Base-by-base conservation (phyloP, 2,888 invertebrate genomes). In the Nomada ferruginata region DNA sequence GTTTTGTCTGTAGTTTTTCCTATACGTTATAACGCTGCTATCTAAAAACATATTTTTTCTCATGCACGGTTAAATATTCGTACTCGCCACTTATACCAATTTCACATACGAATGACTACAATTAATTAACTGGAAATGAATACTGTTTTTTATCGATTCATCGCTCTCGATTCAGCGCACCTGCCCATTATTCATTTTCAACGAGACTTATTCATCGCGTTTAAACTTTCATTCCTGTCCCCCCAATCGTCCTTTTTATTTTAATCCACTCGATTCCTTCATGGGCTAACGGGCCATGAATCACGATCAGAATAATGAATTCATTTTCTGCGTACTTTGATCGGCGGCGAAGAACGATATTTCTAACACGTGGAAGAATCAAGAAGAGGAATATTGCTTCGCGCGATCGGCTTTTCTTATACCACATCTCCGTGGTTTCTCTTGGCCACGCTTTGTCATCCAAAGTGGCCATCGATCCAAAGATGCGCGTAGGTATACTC, bases 301-400 rank as follows among this genome's bases (percentile, higher is more conserved):
- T 68, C 47, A 3, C 64, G 69, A 53, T 70, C 59, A 13, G 64
- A 79, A 59, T 68, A 73, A 80, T 53, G 73, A 69, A 69, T 80
- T 79, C 73, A 73, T 79, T 73, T 73, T 64, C 57, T 18, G n/a
- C 50, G 20, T 50, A 26, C 64, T 71, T 79, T 70, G 79, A 65
- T 79, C 65, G 36, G 20, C 44, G 52, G 26, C 26, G 29, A 29
- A 52, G 20, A 7, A 13, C 20, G 55, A 29, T 69, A 69, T 26
- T 63, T 68, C 23, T 75, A 36, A 26, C 66, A 13, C 36, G 18
- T 2, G 9, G 23, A 10, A 13, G 23, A 47, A n/a, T 36, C 64
- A 0, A 5, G 1, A 53, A 18, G n/a, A 10, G 10, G 15, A 20
- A 53, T 9, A 13, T 26, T 47, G 29, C 42, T 20, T 9, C 26